phyloP scores from a whole-genome alignment of 1,140 invertebrate genomes.

The Drosophila sucinea region DNA sequence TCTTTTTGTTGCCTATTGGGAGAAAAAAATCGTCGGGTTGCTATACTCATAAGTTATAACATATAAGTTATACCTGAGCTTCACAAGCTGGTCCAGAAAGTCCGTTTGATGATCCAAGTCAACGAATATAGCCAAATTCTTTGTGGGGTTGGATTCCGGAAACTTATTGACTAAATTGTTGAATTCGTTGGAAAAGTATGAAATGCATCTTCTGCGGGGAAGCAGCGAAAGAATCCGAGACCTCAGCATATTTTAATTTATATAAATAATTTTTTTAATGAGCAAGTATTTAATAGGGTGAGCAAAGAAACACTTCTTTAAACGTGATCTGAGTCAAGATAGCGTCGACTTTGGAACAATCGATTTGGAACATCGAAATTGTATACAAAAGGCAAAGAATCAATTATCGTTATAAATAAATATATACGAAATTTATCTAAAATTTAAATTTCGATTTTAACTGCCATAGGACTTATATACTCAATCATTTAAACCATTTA shows the following conservation, averaged over 20 bases:
- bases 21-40: background rate
- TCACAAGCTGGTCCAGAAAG: conserved; percentile 51
- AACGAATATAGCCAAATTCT: conserved; percentile 54
- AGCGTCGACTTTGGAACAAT: background rate
- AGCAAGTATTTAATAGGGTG: background rate
- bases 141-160: conserved; percentile 4
- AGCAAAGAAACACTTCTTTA: background rate
- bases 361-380: background rate
- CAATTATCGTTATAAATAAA: too few relatives aligned
- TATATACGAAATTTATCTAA: background rate
- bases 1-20: conserved; percentile 57
- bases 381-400: too few relatives aligned
- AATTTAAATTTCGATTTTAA: too few relatives aligned
- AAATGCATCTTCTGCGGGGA: conserved; percentile 44
- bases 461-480: too few relatives aligned
- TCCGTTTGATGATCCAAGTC: conserved; percentile 61
- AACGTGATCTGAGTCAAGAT: conserved; percentile 20
- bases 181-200: conserved; percentile 62
- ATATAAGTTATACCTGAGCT: conserved; percentile 42
- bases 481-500: too few relatives aligned
- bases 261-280: conserved; percentile 27
- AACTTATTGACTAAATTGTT: conserved; percentile 50
- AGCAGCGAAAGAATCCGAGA: conserved; percentile 33
- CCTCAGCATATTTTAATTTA: conserved; percentile 48
- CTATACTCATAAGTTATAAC: background rate